Evolutionary conservation across 2,888 invertebrate genomes (phyloP).

Genomic region (Hydrotaea cyrtoneurina): DNA sequence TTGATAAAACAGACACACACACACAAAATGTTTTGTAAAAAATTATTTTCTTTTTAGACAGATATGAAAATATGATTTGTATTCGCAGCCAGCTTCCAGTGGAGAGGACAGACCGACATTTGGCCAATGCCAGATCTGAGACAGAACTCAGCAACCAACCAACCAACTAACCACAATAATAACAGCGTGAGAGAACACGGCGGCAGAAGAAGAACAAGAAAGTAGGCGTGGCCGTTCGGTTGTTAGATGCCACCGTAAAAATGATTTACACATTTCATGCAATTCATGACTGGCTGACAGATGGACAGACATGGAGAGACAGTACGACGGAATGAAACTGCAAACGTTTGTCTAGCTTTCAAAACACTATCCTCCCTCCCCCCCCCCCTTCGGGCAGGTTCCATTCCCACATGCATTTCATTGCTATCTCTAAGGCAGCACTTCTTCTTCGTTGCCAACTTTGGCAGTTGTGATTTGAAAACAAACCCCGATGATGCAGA

Average conservation of each 20-base stretch:
- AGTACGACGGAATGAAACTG: constrained; percentile 18
- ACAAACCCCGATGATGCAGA: background rate
- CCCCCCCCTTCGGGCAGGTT: too few relatives aligned
- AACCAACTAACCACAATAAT: too few relatives aligned
- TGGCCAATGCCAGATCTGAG: too few relatives aligned
- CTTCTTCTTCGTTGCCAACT: background rate
- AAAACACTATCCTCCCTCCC: too few relatives aligned
- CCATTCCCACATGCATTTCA: background rate
- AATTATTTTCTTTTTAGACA: too few relatives aligned
- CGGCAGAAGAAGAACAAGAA: background rate
- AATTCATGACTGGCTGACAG: constrained; percentile 43
- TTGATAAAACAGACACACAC: too few relatives aligned
- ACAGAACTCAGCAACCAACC: too few relatives aligned
- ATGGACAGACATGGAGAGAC: constrained; percentile 28
- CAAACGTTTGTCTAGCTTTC: background rate
- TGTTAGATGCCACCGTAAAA: constrained; percentile 37
- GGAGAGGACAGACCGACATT: too few relatives aligned
- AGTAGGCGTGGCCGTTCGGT: background rate
- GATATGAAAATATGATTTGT: too few relatives aligned
- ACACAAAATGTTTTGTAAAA: too few relatives aligned
- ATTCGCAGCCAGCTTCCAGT: too few relatives aligned
- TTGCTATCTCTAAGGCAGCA: background rate
- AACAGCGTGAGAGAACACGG: too few relatives aligned
- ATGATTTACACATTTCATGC: constrained; percentile 54
- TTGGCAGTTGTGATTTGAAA: background rate